A percentile compares a stretch with the other conserved stretches of the same genome.
These are phyloP conservation scores for Achlya flavicornis DNA, from an alignment of 2,888 invertebrate species.

Conservation along the genomic window DNA sequence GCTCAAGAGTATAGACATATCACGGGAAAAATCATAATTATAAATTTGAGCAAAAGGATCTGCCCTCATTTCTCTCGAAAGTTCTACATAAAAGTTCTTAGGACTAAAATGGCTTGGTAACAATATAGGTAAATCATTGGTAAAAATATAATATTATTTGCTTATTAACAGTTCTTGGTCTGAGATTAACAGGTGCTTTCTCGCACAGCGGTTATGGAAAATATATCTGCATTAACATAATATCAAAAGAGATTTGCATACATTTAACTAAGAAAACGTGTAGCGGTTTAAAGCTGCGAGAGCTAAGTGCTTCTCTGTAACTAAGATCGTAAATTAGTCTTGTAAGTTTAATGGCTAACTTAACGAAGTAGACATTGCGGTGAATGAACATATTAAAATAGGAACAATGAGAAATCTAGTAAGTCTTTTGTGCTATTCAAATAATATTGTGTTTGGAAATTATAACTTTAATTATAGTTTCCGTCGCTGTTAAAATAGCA, in stretches of 20 bases:
- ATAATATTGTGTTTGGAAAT: neutral
- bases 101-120: no score
- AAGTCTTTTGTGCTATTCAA: neutral
- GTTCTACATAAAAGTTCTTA: no score
- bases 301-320: neutral
- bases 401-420: neutral
- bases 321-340: neutral
- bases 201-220: neutral
- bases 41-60: no score
- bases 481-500: no score
- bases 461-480: no score
- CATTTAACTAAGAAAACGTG: neutral
- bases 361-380: constrained; percentile 4
- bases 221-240: neutral
- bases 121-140: no score
- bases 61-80: no score
- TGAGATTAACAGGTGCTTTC: no score
- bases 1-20: no score
- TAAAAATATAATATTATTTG: no score
- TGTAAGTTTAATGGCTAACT: neutral
- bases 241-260: constrained; percentile 1
- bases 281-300: neutral
- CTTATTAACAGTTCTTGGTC: no score
- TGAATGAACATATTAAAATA: neutral
- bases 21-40: no score